Percentiles rank a stretch among this genome's conserved stretches.
Evolutionary conservation across 2,797 vertebrate genomes (phyloP).

Genomic region (Pangasius larnaudii): DNA sequence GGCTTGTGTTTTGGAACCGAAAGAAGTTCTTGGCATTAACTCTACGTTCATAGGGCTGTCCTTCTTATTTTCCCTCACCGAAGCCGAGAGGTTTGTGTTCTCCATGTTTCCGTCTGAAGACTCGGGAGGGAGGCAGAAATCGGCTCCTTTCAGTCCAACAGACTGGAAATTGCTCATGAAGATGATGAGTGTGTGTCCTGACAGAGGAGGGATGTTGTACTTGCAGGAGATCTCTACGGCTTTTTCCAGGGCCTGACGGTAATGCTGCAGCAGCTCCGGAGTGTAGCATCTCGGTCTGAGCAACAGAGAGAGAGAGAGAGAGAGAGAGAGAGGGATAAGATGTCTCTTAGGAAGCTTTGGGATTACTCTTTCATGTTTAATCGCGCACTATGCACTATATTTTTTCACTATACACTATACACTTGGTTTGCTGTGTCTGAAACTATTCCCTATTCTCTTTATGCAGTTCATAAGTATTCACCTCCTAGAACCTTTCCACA

Average conservation of each 20-base stretch:
- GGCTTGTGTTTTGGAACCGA: too few relatives aligned
- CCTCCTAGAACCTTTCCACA: too few relatives aligned
- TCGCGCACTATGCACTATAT: background rate
- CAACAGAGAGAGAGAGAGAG: background rate
- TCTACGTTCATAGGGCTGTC: background rate
- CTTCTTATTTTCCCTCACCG: slow-evolving; percentile 35
- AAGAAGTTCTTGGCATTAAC: background rate
- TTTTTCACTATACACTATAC: background rate
- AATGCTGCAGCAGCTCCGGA: slow-evolving; percentile 72
- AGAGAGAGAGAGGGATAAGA: background rate
- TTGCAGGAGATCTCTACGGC: slow-evolving; percentile 81
- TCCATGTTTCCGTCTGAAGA: slow-evolving; percentile 9
- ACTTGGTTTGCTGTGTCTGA: background rate
- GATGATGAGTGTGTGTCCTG: slow-evolving; percentile 80
- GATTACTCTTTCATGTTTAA: background rate
- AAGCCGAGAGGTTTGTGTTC: background rate
- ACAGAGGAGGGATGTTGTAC: slow-evolving; percentile 82
- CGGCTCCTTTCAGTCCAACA: background rate
- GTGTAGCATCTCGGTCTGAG: slow-evolving; percentile 64
- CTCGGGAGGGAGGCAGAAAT: slow-evolving; percentile 70
- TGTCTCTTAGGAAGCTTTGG: background rate
- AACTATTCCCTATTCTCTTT: background rate
- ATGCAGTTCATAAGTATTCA: background rate
- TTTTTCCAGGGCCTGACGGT: slow-evolving; percentile 80
- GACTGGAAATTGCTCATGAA: rapidly evolving